Percentiles rank a stretch among this genome's conserved stretches.
phyloP scores from a whole-genome alignment of 2,797 vertebrate species.

The Halcyon smyrnensis region DNA sequence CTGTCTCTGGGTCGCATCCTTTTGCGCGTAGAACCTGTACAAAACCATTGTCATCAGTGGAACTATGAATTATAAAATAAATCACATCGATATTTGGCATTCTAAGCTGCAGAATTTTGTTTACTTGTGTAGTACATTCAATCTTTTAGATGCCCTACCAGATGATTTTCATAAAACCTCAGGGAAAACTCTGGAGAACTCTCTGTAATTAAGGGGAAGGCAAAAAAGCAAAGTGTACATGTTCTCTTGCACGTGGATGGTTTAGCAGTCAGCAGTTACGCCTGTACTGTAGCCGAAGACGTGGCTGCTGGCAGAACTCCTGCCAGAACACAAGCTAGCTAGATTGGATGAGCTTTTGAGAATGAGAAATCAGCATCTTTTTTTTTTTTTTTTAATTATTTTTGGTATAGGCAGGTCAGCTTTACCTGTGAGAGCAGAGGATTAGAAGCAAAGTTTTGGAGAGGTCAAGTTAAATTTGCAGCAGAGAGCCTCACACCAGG shows the following conservation, averaged over 20 bases:
- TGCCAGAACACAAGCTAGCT: neutral
- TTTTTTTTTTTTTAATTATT: neutral
- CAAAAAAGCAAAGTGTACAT: neutral
- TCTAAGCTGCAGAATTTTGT: neutral
- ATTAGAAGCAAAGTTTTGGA: neutral
- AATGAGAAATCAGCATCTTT: neutral
- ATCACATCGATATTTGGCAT: neutral
- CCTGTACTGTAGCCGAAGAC: neutral
- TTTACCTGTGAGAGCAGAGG: neutral
- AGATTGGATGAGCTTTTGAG: neutral
- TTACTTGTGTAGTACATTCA: conserved; percentile 2
- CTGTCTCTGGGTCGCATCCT: conserved; percentile 34
- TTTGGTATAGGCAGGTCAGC: neutral
- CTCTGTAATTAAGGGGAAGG: conserved; percentile 7
- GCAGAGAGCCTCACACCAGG: neutral
- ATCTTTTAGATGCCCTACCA: neutral
- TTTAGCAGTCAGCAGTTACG: neutral
- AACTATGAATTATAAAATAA: neutral
- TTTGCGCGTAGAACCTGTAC: conserved; percentile 55
- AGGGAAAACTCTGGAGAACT: neutral
- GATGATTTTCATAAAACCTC: conserved; percentile 37
- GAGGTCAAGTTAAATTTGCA: neutral
- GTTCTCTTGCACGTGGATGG: neutral
- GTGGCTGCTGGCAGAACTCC: neutral
- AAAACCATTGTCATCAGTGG: neutral